Conservation (phyloP, 53 echinoderm and acorn worm species). For the Luidia sarsii region DNA sequence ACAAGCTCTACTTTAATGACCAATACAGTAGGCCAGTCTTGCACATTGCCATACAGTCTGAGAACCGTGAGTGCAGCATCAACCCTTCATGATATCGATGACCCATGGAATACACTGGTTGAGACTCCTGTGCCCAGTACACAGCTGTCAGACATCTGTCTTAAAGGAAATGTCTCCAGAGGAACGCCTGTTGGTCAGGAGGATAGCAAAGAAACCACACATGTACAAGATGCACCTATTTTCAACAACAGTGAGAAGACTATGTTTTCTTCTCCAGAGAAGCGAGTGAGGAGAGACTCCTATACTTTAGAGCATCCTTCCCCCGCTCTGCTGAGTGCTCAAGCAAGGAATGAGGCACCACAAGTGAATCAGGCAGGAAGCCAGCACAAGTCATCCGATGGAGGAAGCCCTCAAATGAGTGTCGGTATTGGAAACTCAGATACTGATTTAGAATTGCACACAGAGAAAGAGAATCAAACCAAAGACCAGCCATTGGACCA, state of each 20-base stretch:
- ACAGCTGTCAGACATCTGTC: not conserved
- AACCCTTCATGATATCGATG: slow-evolving; percentile 85
- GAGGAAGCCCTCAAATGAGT: slow-evolving; percentile 38
- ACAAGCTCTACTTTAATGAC: slow-evolving; percentile 24
- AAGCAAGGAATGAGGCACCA: slow-evolving; percentile 85
- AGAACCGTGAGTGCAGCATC: slow-evolving; percentile 76
- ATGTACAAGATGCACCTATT: no score
- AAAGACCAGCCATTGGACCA: not conserved
- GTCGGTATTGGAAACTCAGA: not conserved
- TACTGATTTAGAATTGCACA: no score
- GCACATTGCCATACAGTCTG: slow-evolving; percentile 84
- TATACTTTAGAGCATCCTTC: slow-evolving; percentile 94
- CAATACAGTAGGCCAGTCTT: slow-evolving; percentile 75
- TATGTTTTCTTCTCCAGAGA: slow-evolving; percentile 54
- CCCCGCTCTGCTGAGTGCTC: slow-evolving; percentile 87
- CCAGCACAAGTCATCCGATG: not conserved
- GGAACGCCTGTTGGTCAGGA: slow-evolving; percentile 78
- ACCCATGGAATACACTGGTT: slow-evolving; percentile 56
- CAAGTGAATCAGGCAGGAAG: slow-evolving; percentile 30
- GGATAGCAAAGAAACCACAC: slow-evolving; percentile 5
- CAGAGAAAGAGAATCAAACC: not conserved
- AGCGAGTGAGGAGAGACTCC: slow-evolving; percentile 75
- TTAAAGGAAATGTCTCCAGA: slow-evolving; percentile 25
- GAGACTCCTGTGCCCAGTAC: slow-evolving; percentile 17
- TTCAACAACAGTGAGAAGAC: slow-evolving; percentile 3